Evolutionary conservation across 2,797 vertebrate species (phyloP).

Genomic region (Phoxinus dragarum): DNA sequence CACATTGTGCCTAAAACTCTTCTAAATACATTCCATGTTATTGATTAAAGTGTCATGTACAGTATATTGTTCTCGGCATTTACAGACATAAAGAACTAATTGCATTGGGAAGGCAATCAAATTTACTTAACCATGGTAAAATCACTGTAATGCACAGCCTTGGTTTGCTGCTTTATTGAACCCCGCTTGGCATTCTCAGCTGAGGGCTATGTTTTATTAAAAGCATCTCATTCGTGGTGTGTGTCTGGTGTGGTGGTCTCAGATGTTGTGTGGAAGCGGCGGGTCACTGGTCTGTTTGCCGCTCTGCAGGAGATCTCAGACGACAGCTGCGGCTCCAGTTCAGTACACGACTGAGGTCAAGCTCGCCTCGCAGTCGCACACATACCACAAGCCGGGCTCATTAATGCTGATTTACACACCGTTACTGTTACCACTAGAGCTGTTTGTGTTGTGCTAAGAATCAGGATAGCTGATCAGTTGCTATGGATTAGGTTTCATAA

Average conservation of each 20-base stretch:
- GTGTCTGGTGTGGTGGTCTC: not conserved
- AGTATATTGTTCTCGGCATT: not conserved
- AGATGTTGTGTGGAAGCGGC: not conserved
- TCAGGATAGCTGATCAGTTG: slow-evolving; percentile 27
- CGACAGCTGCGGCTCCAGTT: slow-evolving; percentile 25
- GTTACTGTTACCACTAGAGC: slow-evolving; percentile 52
- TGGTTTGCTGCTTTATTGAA: slow-evolving; percentile 1
- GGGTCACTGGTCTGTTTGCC: not conserved
- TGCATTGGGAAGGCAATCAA: not conserved
- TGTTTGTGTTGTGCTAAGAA: slow-evolving; percentile 26
- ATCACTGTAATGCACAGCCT: not conserved
- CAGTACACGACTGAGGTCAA: slow-evolving; percentile 26
- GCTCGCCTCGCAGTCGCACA: slow-evolving; percentile 39
- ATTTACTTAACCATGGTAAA: not conserved
- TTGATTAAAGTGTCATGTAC: not conserved
- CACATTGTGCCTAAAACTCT: not conserved
- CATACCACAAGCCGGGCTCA: slow-evolving; percentile 61
- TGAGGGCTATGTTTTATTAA: slow-evolving; percentile 8
- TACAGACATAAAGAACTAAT: not conserved
- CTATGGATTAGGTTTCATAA: slow-evolving; percentile 21
- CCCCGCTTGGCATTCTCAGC: not conserved
- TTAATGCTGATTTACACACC: slow-evolving; percentile 67
- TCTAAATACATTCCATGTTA: not conserved
- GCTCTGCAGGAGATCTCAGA: slow-evolving; percentile 34
- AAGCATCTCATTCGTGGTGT: not conserved